Base-by-base conservation (phyloP, 2,797 vertebrate species). In the Amazonetta brasiliensis region DNA sequence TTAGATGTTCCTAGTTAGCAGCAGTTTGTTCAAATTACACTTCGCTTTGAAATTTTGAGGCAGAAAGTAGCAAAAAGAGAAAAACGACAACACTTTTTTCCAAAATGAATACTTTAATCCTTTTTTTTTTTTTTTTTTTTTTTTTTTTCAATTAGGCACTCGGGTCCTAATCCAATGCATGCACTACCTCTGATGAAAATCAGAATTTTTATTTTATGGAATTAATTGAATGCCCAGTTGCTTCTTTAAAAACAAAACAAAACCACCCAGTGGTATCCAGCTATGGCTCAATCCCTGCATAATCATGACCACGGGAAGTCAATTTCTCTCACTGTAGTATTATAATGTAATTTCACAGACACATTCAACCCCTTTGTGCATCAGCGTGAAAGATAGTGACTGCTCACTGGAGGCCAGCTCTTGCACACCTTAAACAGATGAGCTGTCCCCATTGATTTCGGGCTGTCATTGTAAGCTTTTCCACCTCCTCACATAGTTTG, bases 121-220 rank as follows among this genome's bases (percentile, higher is more conserved):
- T 56, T 0, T 7, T 67, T 76, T 79, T 54, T 59, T 0, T 7
- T 67, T 79, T 48, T 56, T 63, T 0, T 7, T 73, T 56, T 0
- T 7, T 71, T 3, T 39, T 79, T 56, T 67, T 25, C 69, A 84
- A 84, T 73, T 35, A 62, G 43, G 17, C 43, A 64, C n/a, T 48
- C 4, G n/a, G 25, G 54, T n/a, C 43, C 37, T 78, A 75, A 72
- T 76, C 44, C 23, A 37, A 17, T 25, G 22, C 22, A 17, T 28
- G 44, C 26, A 35, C 11, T 7, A 10, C 12, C 15, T 71, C 31
- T 48, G 39, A 77, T 89, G 63, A 86, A 94, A 92, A 55, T 76
- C 30, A 20, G 15, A 68, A 19, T 35, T 76, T 39, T 69, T 25
- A n/a, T 73, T 62, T 46, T 28, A 62, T 22, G 23, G n/a, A 81